Evolutionary conservation across 1,140 invertebrate species (phyloP).

Genomic region (Drosophila dunni): DNA sequence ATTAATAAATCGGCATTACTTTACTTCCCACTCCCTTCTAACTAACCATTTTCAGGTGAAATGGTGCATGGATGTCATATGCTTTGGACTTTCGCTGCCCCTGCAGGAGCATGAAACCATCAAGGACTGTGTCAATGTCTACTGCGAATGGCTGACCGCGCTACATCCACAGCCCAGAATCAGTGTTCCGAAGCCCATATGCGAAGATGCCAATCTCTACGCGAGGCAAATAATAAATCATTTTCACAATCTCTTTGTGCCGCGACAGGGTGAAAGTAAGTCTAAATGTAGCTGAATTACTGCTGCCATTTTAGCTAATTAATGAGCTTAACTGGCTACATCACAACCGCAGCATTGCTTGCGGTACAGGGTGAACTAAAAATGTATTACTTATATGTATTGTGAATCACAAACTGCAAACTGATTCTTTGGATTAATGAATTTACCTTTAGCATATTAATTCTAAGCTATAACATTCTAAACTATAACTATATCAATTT

Average conservation of each 20-base stretch:
- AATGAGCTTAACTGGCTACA: too few relatives aligned
- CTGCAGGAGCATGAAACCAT: slow-evolving; percentile 96
- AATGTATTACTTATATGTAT: too few relatives aligned
- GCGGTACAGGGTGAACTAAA: too few relatives aligned
- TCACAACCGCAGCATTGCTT: too few relatives aligned
- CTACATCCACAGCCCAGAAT: slow-evolving; percentile 92
- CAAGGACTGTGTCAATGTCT: slow-evolving; percentile 97
- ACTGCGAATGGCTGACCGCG: slow-evolving; percentile 97
- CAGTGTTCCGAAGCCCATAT: slow-evolving; percentile 93
- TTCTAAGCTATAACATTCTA: background rate
- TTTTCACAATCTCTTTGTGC: slow-evolving; percentile 97
- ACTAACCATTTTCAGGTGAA: slow-evolving; percentile 55
- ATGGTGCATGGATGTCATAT: slow-evolving; percentile 89
- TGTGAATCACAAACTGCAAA: too few relatives aligned
- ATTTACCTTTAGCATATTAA: background rate
- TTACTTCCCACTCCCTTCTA: too few relatives aligned
- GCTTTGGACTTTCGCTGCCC: slow-evolving; percentile 95
- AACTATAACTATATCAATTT: slow-evolving; percentile 41
- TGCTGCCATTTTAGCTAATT: too few relatives aligned
- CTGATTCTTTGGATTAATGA: background rate
- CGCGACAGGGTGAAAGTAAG: slow-evolving; percentile 95
- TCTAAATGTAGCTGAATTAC: slow-evolving; percentile 28
- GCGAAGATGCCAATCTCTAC: slow-evolving; percentile 96
- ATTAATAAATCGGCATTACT: background rate
- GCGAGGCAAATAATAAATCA: slow-evolving; percentile 96